These are phyloP conservation scores for Scaptomyza polygonia DNA, from an alignment of 2,888 invertebrate genomes.

Conservation along the genomic window DNA sequence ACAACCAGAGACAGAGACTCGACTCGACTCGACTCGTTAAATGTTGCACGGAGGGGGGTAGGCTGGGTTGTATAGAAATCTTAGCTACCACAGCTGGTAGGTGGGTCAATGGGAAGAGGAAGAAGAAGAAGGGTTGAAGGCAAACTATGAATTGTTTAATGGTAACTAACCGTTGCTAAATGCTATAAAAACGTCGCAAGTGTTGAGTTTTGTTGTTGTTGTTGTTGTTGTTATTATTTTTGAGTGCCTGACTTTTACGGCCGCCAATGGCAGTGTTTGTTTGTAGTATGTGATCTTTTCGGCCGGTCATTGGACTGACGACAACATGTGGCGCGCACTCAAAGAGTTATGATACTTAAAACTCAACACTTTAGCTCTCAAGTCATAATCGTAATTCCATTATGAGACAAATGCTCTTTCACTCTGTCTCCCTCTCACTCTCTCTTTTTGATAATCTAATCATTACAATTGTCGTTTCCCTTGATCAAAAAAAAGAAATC, in stretches of 20 bases:
- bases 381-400: neutral
- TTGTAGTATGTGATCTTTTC: too few relatives aligned
- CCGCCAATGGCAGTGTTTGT: too few relatives aligned
- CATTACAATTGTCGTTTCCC: neutral
- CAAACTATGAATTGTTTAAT: constrained; percentile 51
- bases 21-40: constrained; percentile 37
- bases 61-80: too few relatives aligned
- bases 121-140: neutral
- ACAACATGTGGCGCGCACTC: constrained; percentile 5
- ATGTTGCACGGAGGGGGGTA: constrained; percentile 4
- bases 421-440: too few relatives aligned
- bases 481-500: constrained; percentile 4
- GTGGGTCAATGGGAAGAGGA: neutral
- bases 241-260: constrained; percentile 41
- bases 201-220: constrained; percentile 40
- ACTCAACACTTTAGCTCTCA: neutral
- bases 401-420: too few relatives aligned
- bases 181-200: constrained; percentile 64
- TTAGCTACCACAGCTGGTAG: neutral
- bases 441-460: neutral
- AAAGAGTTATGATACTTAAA: constrained; percentile 11
- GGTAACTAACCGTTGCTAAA: constrained; percentile 69
- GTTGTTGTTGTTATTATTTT: constrained; percentile 6
- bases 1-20: constrained; percentile 5
- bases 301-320: neutral